Base-by-base conservation (phyloP, 1,140 invertebrate genomes). In the Calliopsis andreniformis region DNA sequence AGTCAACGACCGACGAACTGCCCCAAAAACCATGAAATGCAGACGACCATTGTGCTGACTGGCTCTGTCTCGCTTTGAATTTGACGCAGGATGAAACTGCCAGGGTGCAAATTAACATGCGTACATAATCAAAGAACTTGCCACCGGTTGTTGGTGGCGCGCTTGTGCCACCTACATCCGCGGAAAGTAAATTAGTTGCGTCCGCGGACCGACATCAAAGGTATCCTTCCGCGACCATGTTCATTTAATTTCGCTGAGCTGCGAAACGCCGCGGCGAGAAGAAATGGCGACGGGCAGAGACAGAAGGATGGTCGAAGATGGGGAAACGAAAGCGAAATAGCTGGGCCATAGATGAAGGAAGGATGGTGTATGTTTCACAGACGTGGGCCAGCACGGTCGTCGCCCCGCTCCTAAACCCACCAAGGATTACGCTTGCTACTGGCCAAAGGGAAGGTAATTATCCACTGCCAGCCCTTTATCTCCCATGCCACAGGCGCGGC, bases 401-500 rank as follows among this genome's bases (percentile, higher is more conserved):
- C n/a, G 12, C 16, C 25, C 43, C 28, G 23, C 35, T 45, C 56
- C 23, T 28, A 78, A 63, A 63, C 58, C 42, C 39, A 28, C 39
- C 75, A 51, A 81, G 61, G 68, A 72, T 70, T 78, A 70, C 35
- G 35, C 28, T 8, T n/a, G 47, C 23, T 45, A 62, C 28, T 42
- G 45, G 67, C 61, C 58, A 79, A 76, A 79, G 68, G 62, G 66
- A 28, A 43, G 82, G 77, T 80, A 84, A 84, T 84, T 84, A 84
- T 84, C 81, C 73, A 49, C 49, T 30, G 30, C 20, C 28, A 43
- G 25, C n/a, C 76, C 62, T 83, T 83, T 79, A 79, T 83, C 80
- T 71, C 62, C 78, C 18, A 7, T n/a, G 35, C 58, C 43, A 35
- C 25, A 73, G 63, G 42, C 66, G 58, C 39, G 39, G 28, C 59